Evolutionary conservation across 2,888 invertebrate genomes (phyloP).

Genomic region (Leucophenga maculata): DNA sequence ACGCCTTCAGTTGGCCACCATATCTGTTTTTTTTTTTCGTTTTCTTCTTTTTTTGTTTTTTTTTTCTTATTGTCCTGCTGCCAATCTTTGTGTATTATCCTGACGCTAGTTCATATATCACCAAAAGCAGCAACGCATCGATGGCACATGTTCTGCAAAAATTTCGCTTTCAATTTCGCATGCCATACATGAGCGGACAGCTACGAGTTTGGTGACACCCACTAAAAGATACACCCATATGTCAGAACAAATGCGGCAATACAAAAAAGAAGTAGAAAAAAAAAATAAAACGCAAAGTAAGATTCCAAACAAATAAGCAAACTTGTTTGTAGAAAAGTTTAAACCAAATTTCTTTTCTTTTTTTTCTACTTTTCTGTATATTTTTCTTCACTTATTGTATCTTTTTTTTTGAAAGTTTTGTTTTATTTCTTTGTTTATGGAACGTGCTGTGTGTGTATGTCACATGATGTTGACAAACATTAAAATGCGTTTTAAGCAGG

Average conservation of each 20-base stretch:
- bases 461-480: not conserved
- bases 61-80: constrained; percentile 28
- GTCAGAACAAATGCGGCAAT: not conserved
- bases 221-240: constrained; percentile 10
- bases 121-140: constrained; percentile 32
- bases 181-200: constrained; percentile 45
- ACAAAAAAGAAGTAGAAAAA: constrained; percentile 11
- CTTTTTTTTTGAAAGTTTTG: constrained; percentile 33
- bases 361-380: constrained; percentile 15
- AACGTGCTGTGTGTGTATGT: not conserved
- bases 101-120: constrained; percentile 65
- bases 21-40: not conserved
- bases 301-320: constrained; percentile 45
- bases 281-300: constrained; percentile 40
- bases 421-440: not conserved
- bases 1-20: constrained; percentile 21
- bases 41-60: constrained; percentile 7
- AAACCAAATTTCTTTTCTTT: constrained; percentile 58
- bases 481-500: constrained; percentile 23
- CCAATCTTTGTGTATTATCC: constrained; percentile 33
- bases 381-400: constrained; percentile 27
- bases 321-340: constrained; percentile 62
- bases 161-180: constrained; percentile 68
- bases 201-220: constrained; percentile 9
- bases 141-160: constrained; percentile 55